A percentile compares a stretch with the other conserved stretches of the same genome.
phyloP scores from a whole-genome alignment of 1,140 invertebrate genomes.

The Anthonomus grandis region DNA sequence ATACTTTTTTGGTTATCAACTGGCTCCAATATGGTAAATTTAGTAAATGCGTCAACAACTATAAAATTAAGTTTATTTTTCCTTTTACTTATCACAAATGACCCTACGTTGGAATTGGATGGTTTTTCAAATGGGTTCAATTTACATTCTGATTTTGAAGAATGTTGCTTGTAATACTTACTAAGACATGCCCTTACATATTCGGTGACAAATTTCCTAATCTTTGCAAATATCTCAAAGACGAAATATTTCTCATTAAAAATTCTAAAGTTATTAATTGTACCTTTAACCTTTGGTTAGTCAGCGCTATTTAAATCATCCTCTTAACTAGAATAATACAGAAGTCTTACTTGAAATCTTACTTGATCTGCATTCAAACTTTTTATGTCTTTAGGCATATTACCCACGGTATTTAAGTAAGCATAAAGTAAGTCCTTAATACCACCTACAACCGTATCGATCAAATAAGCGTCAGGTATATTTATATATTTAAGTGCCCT shows the following conservation, averaged over 20 bases:
- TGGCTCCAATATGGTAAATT: background rate
- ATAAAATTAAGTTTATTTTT: no score
- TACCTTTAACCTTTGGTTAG: no score
- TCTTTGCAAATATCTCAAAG: no score
- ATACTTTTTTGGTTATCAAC: background rate
- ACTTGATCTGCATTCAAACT: background rate
- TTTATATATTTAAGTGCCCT: slow-evolving; percentile 13
- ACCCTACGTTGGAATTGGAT: background rate
- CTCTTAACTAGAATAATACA: no score
- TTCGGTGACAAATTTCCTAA: background rate
- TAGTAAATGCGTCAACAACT: background rate
- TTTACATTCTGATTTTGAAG: background rate
- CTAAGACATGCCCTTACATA: background rate
- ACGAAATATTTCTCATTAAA: no score
- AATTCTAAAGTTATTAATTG: no score
- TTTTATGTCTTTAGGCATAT: slow-evolving; percentile 13
- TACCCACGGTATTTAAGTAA: slow-evolving; percentile 16
- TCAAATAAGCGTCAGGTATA: slow-evolving; percentile 15
- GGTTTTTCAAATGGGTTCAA: background rate
- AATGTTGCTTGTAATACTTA: background rate
- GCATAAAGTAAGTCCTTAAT: slow-evolving; percentile 15
- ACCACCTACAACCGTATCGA: slow-evolving; percentile 16
- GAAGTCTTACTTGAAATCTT: no score
- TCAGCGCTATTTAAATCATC: no score
- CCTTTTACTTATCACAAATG: background rate